Percentiles rank a stretch among this genome's conserved stretches.
phyloP scores from a whole-genome alignment of 2,888 invertebrate genomes.

The Tenthredo scrophulariae region DNA sequence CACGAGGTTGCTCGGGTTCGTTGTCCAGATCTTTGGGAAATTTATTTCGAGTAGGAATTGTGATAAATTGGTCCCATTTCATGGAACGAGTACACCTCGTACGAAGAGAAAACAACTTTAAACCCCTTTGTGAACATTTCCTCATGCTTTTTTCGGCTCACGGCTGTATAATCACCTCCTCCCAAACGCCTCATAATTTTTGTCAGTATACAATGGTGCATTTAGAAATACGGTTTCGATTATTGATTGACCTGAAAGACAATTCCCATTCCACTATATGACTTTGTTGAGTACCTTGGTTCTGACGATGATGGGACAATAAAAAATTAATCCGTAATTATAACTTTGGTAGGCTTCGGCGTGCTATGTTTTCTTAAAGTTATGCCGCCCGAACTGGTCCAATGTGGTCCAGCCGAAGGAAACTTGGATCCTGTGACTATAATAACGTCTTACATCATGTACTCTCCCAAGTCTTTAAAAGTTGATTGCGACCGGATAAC shows the following conservation, averaged over 20 bases:
- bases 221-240: conserved; percentile 3
- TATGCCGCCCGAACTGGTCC: conserved; percentile 18
- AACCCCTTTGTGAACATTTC: background rate
- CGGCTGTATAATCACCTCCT: background rate
- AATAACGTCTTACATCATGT: background rate
- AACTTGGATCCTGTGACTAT: conserved; percentile 6
- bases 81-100: background rate
- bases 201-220: background rate
- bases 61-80: conserved; percentile 36
- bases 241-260: conserved; percentile 25
- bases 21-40: conserved; percentile 21
- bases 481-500: background rate
- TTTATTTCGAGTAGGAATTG: background rate
- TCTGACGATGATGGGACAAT: conserved; percentile 17
- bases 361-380: conserved; percentile 30
- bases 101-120: background rate
- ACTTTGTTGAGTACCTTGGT: conserved; percentile 16
- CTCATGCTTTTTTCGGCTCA: background rate
- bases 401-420: background rate
- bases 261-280: background rate
- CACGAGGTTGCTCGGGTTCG: conserved; percentile 15
- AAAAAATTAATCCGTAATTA: conserved; percentile 49
- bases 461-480: background rate
- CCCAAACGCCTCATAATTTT: background rate
- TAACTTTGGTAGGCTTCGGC: conserved; percentile 23